phyloP scores from a whole-genome alignment of 2,113 vertebrate species.

The Alosa alosa region DNA sequence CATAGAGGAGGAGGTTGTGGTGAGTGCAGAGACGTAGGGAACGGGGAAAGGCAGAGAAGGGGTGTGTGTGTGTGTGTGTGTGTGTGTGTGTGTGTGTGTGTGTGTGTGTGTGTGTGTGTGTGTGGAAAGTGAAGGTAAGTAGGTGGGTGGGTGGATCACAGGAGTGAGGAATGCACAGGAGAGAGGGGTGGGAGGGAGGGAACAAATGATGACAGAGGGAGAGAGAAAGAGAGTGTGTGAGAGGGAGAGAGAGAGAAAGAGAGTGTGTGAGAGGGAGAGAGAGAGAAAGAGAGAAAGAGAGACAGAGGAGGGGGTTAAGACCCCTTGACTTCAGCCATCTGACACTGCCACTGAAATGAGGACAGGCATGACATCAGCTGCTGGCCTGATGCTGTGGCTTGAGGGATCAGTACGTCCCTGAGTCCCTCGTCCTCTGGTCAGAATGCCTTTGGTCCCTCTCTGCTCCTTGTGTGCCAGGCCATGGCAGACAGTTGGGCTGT shows the following conservation, averaged over 20 bases:
- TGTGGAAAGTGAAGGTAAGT: conserved; percentile 43
- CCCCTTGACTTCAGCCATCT: conserved; percentile 52
- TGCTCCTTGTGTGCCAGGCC: not conserved
- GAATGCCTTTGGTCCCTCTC: conserved; percentile 30
- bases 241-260: conserved; percentile 25
- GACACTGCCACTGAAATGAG: conserved; percentile 49
- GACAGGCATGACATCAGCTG: conserved; percentile 55
- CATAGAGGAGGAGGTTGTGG: conserved; percentile 24
- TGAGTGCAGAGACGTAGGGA: not conserved
- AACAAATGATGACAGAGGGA: not conserved
- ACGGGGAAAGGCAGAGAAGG: not conserved
- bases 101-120: not conserved
- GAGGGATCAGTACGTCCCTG: conserved; percentile 11
- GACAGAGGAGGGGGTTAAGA: conserved; percentile 25
- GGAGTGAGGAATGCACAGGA: conserved; percentile 49
- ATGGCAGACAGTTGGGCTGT: not conserved
- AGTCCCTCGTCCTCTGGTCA: conserved; percentile 28
- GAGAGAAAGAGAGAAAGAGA: conserved; percentile 29
- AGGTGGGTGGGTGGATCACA: conserved; percentile 48
- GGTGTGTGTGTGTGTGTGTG: not conserved
- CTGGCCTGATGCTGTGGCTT: conserved; percentile 29
- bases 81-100: not conserved
- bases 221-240: not conserved
- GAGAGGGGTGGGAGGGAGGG: conserved; percentile 41
- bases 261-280: conserved; percentile 9